Evolutionary conservation across 2,113 vertebrate species (phyloP), one percentile per base, ranked within the genome.

Genomic region (Cichladusa arquata): DNA sequence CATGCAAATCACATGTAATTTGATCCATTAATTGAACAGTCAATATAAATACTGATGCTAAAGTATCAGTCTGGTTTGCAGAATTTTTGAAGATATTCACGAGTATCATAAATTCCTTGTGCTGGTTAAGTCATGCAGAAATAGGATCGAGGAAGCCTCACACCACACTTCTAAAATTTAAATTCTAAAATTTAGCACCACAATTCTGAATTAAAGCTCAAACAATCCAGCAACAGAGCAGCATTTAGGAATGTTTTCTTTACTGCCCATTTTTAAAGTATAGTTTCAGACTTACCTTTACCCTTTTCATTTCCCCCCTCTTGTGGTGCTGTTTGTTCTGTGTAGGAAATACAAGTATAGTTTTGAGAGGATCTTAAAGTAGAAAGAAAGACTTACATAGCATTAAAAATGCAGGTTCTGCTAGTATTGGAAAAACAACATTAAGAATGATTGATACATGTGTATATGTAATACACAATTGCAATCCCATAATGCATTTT

Each of bases 291-390:
- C 98, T 98, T 95, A 98, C 98, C 98, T 98, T 98, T 98, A 76
- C 86, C 92, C 76, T 97, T 97, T 88, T 31, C 92, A 14, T 86
- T 97, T 91, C 89, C 96, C 26, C 91, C 94, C 13, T 97, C 95
- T 83, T 98, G 96, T 5, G 93, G 84, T 93, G 96, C 48, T 54
- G 77, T 98, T 97, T 97, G 96, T 92, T 97, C 98, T 98, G 98
- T 98, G 92, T 98, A 88, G 94, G 96, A 98, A 98, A 96, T 89
- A 98, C 71, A 98, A 98, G 91, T 58, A 97, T 83, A 96, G 74
- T 97, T 97, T 96, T 94, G 62, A 97, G 88, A 88, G 90, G 62
- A 91, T 81, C 83, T 97, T 93, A 88, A 96, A 94, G 58, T 78
- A 85, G 81, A 96, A 92, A 94, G 76, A 94, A 79, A 95, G 90